Conservation (phyloP, 2,113 vertebrate species). For the Eira barbara region DNA sequence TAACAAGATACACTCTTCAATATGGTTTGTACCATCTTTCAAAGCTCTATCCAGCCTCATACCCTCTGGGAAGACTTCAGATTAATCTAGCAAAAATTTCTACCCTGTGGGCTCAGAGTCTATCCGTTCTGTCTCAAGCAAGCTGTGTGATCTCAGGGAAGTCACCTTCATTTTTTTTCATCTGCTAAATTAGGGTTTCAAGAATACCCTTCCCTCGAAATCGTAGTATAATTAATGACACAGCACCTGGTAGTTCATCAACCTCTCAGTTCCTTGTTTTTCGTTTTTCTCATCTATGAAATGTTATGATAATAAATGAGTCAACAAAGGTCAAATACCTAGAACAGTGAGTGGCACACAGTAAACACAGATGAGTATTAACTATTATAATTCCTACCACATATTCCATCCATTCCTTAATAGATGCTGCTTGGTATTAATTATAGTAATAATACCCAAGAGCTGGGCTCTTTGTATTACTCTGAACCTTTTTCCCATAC, state of each 20-base stretch:
- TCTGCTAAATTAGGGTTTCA: background rate
- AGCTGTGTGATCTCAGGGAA: background rate
- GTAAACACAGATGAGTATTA: background rate
- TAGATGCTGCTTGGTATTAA: background rate
- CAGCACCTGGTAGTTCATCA: background rate
- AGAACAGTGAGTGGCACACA: background rate
- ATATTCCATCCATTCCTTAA: background rate
- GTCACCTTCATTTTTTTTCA: slow-evolving; percentile 22
- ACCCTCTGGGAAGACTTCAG: background rate
- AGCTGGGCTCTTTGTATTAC: background rate
- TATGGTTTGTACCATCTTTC: background rate
- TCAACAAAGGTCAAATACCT: background rate
- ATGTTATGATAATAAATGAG: background rate
- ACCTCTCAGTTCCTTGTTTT: background rate
- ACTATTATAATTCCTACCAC: background rate
- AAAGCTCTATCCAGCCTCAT: background rate
- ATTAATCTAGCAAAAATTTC: background rate
- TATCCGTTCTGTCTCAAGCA: background rate
- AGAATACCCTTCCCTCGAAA: slow-evolving; percentile 14
- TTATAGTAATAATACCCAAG: background rate
- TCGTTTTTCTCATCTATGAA: background rate
- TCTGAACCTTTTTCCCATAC: background rate
- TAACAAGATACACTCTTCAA: background rate
- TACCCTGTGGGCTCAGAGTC: background rate
- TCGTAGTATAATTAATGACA: slow-evolving; percentile 7